These are phyloP conservation scores for Nomada lathburiana DNA, from an alignment of 2,888 invertebrate genomes.

Conservation along the genomic window DNA sequence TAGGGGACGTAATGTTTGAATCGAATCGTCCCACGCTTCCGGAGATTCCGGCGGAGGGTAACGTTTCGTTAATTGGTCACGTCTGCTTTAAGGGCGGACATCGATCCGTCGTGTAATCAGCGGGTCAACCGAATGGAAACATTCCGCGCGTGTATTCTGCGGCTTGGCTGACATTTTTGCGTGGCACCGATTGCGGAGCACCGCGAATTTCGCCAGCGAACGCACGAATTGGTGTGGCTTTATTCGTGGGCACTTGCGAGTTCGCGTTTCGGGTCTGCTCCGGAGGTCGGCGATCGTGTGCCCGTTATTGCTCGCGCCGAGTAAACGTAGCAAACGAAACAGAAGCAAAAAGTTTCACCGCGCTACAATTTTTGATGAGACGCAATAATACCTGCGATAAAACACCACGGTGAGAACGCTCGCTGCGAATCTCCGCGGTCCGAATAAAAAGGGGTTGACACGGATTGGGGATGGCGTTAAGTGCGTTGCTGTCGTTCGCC, in stretches of 20 bases:
- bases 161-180: constrained; percentile 51
- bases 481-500: not conserved
- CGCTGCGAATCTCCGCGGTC: constrained; percentile 21
- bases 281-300: no score
- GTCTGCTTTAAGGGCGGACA: constrained; percentile 64
- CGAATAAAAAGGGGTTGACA: constrained; percentile 23
- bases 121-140: constrained; percentile 68
- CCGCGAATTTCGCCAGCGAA: constrained; percentile 40
- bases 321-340: not conserved
- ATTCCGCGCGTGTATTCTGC: constrained; percentile 50
- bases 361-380: not conserved
- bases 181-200: not conserved
- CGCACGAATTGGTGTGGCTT: constrained; percentile 22
- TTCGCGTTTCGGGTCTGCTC: not conserved
- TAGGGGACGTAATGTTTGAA: not conserved
- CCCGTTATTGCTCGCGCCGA: no score
- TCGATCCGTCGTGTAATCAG: constrained; percentile 60
- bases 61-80: not conserved
- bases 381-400: not conserved
- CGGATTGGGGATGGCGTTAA: constrained; percentile 3
- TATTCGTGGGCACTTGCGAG: constrained; percentile 12
- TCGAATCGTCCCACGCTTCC: no score
- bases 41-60: no score
- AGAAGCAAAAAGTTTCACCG: not conserved
- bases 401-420: not conserved